Evolutionary conservation across 2,888 invertebrate genomes (phyloP).

Genomic region (Luperina testacea): DNA sequence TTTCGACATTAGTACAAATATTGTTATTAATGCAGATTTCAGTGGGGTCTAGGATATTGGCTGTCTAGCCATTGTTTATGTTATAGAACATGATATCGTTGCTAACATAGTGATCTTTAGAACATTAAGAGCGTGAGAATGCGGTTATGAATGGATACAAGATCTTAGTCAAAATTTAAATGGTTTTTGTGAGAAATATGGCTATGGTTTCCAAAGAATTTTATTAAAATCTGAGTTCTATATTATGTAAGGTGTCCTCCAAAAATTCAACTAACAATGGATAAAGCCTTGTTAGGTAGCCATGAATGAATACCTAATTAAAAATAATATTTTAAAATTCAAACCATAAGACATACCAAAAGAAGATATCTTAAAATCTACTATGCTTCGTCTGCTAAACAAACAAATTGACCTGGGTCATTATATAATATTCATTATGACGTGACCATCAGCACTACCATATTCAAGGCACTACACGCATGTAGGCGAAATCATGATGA

Average conservation of each 20-base stretch:
- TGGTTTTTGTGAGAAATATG: slow-evolving; percentile 49
- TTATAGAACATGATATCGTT: slow-evolving; percentile 22
- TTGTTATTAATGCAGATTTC: slow-evolving; percentile 3
- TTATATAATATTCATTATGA: slow-evolving; percentile 4
- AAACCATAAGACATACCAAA: neutral
- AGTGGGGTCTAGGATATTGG: slow-evolving; percentile 28
- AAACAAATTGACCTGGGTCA: neutral
- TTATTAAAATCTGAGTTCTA: slow-evolving; percentile 2
- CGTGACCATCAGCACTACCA: neutral
- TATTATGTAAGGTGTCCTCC: neutral
- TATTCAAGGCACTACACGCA: slow-evolving; percentile 11
- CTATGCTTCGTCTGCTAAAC: neutral
- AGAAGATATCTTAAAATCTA: neutral
- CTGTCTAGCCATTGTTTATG: slow-evolving; percentile 12
- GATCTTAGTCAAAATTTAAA: slow-evolving; percentile 43
- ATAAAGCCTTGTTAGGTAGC: neutral
- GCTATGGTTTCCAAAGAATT: slow-evolving; percentile 42
- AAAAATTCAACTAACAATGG: neutral
- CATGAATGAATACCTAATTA: neutral
- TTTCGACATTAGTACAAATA: slow-evolving; percentile 39
- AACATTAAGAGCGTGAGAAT: slow-evolving; percentile 53
- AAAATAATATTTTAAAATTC: neutral
- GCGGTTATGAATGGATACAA: slow-evolving; percentile 44
- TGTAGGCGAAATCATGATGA: slow-evolving; percentile 36
- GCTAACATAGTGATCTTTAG: slow-evolving; percentile 27